Evolutionary conservation across 2,113 vertebrate species (phyloP).

Genomic region (Lichenostomus cassidix): DNA sequence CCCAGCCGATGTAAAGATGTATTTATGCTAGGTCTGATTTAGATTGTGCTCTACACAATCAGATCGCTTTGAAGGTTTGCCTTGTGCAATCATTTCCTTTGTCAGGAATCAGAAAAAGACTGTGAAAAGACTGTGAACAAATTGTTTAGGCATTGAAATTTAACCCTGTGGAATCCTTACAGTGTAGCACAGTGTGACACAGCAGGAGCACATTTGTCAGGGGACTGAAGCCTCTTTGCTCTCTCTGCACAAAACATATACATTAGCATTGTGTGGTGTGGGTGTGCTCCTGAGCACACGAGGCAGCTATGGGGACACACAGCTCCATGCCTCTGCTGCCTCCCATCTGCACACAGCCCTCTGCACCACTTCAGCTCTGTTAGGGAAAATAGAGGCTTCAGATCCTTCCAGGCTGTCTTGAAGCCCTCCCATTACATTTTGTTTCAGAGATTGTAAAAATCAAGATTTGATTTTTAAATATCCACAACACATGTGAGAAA

Average conservation of each 20-base stretch:
- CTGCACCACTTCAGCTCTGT: background rate
- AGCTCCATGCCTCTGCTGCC: background rate
- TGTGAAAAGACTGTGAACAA: slow-evolving; percentile 65
- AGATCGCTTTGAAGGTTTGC: slow-evolving; percentile 48
- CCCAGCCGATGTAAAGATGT: background rate
- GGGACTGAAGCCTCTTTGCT: slow-evolving; percentile 40
- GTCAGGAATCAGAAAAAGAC: slow-evolving; percentile 60
- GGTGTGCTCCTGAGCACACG: background rate
- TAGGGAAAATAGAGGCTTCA: background rate
- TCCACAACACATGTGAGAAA: background rate
- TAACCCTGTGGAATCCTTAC: slow-evolving; percentile 66
- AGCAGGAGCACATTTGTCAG: slow-evolving; percentile 59
- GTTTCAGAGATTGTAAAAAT: background rate
- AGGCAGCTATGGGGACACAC: background rate
- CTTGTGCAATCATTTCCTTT: slow-evolving; percentile 61
- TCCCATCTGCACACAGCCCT: background rate
- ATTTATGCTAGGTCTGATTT: slow-evolving; percentile 44
- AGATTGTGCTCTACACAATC: slow-evolving; percentile 42
- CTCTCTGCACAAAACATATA: slow-evolving; percentile 29
- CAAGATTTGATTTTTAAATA: background rate
- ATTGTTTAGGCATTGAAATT: slow-evolving; percentile 64
- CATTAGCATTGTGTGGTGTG: slow-evolving; percentile 39
- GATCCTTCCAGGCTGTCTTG: background rate
- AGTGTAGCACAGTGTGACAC: slow-evolving; percentile 58
- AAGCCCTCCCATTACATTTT: background rate